Evolutionary conservation across 1,140 invertebrate species (phyloP), one percentile per base, ranked within the genome.

Genomic region (Thaumetopoea pityocampa): DNA sequence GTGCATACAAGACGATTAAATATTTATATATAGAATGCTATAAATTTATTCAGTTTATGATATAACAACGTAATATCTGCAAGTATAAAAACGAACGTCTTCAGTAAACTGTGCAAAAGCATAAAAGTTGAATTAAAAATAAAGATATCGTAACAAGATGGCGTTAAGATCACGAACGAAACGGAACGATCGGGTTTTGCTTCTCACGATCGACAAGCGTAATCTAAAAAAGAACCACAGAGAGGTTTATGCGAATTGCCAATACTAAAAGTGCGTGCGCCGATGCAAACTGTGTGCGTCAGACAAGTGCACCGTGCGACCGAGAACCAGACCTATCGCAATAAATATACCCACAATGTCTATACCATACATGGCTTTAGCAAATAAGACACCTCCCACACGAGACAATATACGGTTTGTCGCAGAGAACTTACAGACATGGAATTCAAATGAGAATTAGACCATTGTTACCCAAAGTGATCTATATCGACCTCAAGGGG

Each of bases 171-270:
- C 40, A 52, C 38, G 46, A 30, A 17, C 9, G 23, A 10, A 12
- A 43, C 33, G 15, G 46, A 42, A 48, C 41, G 42, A 53, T 62
- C 55, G 40, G 28, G 56, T 60, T 59, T 36, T 52, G 36, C 43
- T 77, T 80, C 76, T 67, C 76, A 80, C 76, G 68, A 67, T 63
- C 50, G 26, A 57, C 59, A 47, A 62, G 51, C 54, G 67, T 70
- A 62, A 66, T 69, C 55, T 59, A 54, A 57, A 52, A 63, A 62
- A 44, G 16, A 11, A 9, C n/a, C 10, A 45, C 47, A 51, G 71
- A 74, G 70, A 65, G 66, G 51, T 60, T 66, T 59, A 67, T 70
- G 64, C 55, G 65, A 72, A 65, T 67, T n/a, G n/a, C 69, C 59
- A 66, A 61, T 51, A 17, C 29, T 33, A 47, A 23, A 24, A 52